Conservation (phyloP, 2,113 vertebrate species). For the Spermophilus dauricus region DNA sequence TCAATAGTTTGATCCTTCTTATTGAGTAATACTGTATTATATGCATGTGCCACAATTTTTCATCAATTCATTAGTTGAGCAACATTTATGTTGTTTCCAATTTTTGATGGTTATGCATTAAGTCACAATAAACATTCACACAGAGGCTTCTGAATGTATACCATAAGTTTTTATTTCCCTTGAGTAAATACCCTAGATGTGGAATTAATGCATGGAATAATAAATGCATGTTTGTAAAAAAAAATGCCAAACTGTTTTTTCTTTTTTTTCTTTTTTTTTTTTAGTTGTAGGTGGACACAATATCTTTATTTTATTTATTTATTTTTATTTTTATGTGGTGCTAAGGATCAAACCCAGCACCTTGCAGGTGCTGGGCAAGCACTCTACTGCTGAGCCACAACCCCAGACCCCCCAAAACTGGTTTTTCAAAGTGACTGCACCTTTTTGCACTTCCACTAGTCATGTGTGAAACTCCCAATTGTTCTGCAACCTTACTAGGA, state of each 20-base stretch:
- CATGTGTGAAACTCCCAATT: neutral
- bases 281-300: too few species aligned
- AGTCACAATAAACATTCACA: constrained; percentile 1
- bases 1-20: neutral
- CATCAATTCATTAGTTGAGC: neutral
- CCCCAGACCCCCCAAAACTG: neutral
- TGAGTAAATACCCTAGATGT: neutral
- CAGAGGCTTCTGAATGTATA: neutral
- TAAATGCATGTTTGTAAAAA: constrained; percentile 23
- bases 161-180: neutral
- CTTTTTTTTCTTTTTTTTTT: too few species aligned
- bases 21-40: neutral
- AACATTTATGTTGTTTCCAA: constrained; percentile 13
- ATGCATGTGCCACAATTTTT: neutral
- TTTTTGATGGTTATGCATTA: neutral
- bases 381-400: too few species aligned
- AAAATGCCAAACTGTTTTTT: neutral
- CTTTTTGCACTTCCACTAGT: neutral
- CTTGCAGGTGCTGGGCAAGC: too few species aligned
- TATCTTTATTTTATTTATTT: too few species aligned
- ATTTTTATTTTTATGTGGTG: too few species aligned
- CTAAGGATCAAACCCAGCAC: too few species aligned
- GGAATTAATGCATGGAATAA: neutral
- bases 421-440: neutral
- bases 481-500: neutral